Evolutionary conservation across 2,888 invertebrate genomes (phyloP), one percentile per base, ranked within the genome.

Genomic region (Plemyria rubiginata): DNA sequence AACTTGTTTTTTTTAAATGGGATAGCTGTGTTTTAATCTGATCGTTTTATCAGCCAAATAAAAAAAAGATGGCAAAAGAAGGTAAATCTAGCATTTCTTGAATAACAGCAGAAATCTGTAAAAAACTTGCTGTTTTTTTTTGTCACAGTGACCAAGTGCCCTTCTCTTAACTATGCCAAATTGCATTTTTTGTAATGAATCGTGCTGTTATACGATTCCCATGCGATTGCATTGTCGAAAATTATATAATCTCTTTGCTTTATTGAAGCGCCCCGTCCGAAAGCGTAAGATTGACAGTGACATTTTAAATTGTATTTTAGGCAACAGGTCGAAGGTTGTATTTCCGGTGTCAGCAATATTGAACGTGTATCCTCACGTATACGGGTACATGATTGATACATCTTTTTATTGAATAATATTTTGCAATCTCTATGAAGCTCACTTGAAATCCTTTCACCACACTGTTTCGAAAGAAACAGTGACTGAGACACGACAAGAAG

Each of bases 281-380:
- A 38, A 41, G 28, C 53, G 6, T 9, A 38, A 79, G 82, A 80
- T 78, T 75, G 81, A 80, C 75, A 63, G 43, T 55, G 80, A 68
- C 77, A 74, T 81, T 80, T 76, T 68, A 71, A 71, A 55, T 71
- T 56, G 48, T 32, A 61, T 66, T 70, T 73, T 69, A 67, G 53
- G 74, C 68, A 71, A 76, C 60, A 65, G 76, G 72, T 74, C 75
- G 70, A 32, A 66, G 63, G 67, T 66, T 60, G 58, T 61, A 51
- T 65, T 67, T 73, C 62, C 65, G 54, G 67, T 62, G 36, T 54
- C 48, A 60, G 45, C 11, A 59, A 36, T 50, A 40, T 28, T n/a
- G 3, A 15, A 15, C 15, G 1, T 45, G 11, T 45, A 16, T 45
- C 6, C 22, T 0, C 15, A 9, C 16, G 36, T 55, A 51, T 48